Conservation (phyloP, 92 coral and sea anemone species). For the Porites lobata region DNA sequence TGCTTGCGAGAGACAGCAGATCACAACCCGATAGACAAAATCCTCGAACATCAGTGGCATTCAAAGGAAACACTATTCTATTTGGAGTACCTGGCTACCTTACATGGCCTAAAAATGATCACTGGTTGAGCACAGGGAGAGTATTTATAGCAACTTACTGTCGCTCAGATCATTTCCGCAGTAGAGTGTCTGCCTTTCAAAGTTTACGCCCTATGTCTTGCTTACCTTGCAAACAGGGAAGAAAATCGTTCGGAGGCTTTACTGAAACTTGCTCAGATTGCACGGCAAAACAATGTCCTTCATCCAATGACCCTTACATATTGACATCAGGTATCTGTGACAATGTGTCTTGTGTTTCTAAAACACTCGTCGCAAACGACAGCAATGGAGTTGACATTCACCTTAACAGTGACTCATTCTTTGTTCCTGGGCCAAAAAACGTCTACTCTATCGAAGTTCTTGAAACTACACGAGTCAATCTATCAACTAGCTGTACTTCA, state of each 20-base stretch:
- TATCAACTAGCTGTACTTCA: constrained; percentile 71
- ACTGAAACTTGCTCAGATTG: constrained; percentile 42
- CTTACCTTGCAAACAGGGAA: constrained; percentile 64
- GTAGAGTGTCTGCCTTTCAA: constrained; percentile 20
- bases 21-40: constrained; percentile 32
- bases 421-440: constrained; percentile 56
- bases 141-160: constrained; percentile 71
- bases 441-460: constrained; percentile 43
- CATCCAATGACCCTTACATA: not conserved
- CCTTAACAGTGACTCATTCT: constrained; percentile 64
- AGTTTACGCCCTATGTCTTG: constrained; percentile 38
- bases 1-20: constrained; percentile 44
- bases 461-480: constrained; percentile 68
- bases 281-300: constrained; percentile 25
- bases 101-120: constrained; percentile 68
- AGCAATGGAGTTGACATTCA: constrained; percentile 63
- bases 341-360: constrained; percentile 41
- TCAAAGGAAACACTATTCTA: constrained; percentile 49
- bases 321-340: constrained; percentile 57
- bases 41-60: constrained; percentile 52
- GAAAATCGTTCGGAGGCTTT: constrained; percentile 70
- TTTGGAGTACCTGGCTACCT: constrained; percentile 69
- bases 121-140: constrained; percentile 58
- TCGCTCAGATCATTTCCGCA: constrained; percentile 67
- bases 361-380: constrained; percentile 16